These are phyloP conservation scores for Cotesia congregata DNA, from an alignment of 2,888 invertebrate species.

Conservation along the genomic window DNA sequence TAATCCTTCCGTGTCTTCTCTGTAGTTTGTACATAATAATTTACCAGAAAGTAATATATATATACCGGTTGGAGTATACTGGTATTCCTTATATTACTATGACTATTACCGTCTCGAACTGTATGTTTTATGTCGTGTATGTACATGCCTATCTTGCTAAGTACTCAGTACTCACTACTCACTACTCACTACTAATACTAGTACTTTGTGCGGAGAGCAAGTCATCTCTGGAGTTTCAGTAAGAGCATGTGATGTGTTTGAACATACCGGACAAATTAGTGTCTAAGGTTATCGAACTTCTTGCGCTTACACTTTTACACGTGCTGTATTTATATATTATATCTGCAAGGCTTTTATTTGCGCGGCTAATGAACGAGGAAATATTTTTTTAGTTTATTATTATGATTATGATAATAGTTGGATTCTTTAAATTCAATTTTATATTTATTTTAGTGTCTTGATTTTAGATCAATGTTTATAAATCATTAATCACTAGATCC, in stretches of 20 bases:
- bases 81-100: too few relatives aligned
- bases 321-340: neutral
- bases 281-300: constrained; percentile 32
- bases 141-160: neutral
- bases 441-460: too few relatives aligned
- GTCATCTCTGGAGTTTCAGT: neutral
- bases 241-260: constrained; percentile 8
- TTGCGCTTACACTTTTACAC: neutral
- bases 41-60: neutral
- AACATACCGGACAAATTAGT: constrained; percentile 29
- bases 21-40: neutral
- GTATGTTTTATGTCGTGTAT: neutral
- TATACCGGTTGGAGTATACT: neutral
- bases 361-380: too few relatives aligned
- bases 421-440: too few relatives aligned
- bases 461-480: too few relatives aligned
- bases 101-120: neutral
- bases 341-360: neutral
- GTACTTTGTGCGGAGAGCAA: neutral
- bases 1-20: neutral
- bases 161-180: too few relatives aligned
- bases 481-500: too few relatives aligned
- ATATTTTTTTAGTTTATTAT: too few relatives aligned
- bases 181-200: too few relatives aligned
- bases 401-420: too few relatives aligned